A percentile compares a stretch with the other conserved stretches of the same genome.
Evolutionary conservation across 2,888 invertebrate genomes (phyloP).

Genomic region (Conomelus anceps): DNA sequence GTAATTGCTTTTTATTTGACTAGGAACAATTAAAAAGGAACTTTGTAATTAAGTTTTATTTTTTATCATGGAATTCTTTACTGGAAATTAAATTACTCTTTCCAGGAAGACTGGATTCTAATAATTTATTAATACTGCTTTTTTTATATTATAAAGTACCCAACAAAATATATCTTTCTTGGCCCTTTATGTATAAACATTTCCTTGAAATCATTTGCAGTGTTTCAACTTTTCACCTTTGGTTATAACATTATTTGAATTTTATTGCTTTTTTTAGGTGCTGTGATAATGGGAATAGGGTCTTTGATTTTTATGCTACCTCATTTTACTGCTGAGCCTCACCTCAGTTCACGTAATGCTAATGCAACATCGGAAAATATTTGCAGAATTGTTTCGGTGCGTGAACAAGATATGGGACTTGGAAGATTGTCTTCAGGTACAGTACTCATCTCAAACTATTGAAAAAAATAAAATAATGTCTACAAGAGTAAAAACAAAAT

Average conservation of each 20-base stretch:
- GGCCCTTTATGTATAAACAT: too few species aligned
- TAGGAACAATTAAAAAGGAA: too few species aligned
- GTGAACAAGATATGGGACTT: slow-evolving; percentile 66
- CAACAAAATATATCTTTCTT: too few species aligned
- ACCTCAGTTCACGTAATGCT: slow-evolving; percentile 58
- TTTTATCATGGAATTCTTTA: too few species aligned
- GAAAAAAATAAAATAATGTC: background rate
- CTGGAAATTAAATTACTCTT: too few species aligned
- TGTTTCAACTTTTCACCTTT: background rate
- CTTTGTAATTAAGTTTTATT: too few species aligned
- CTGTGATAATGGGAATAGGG: slow-evolving; percentile 88
- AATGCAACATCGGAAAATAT: slow-evolving; percentile 61
- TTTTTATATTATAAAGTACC: too few species aligned
- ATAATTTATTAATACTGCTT: too few species aligned
- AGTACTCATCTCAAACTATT: background rate
- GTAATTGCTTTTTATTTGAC: too few species aligned
- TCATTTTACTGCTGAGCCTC: slow-evolving; percentile 79
- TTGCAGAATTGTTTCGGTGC: slow-evolving; percentile 64
- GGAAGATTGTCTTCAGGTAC: slow-evolving; percentile 40
- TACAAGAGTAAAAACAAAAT: background rate
- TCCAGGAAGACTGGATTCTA: too few species aligned
- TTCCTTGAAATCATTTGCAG: too few species aligned
- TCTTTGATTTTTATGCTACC: slow-evolving; percentile 89
- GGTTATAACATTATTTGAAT: background rate
- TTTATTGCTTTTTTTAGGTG: slow-evolving; percentile 49